Conservation (phyloP, 2,888 invertebrate species). For the Blastobasis lacticolella region DNA sequence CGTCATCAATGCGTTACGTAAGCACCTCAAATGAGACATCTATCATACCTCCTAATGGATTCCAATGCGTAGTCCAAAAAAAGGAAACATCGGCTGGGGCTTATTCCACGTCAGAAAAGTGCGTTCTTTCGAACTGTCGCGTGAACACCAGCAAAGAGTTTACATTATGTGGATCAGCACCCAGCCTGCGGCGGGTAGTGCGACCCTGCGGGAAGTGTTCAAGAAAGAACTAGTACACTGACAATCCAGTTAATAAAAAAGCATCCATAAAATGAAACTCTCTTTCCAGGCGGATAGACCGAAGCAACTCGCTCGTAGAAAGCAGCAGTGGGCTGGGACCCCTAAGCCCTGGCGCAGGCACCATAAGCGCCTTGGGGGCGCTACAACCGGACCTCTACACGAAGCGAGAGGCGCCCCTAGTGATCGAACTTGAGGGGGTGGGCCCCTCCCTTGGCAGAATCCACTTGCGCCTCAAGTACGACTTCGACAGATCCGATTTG, state of each 20-base stretch:
- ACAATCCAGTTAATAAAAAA: neutral
- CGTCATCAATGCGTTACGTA: no score
- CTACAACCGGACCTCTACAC: constrained; percentile 92
- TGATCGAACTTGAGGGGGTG: constrained; percentile 76
- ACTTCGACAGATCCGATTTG: constrained; percentile 91
- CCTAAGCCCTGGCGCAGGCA: constrained; percentile 55
- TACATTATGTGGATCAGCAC: no score
- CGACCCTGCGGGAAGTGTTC: no score
- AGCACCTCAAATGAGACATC: no score
- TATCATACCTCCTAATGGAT: neutral
- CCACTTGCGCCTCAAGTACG: constrained; percentile 89
- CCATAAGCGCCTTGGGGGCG: constrained; percentile 78
- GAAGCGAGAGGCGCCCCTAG: constrained; percentile 84
- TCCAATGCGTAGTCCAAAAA: neutral
- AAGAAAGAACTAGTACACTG: no score
- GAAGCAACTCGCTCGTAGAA: constrained; percentile 68
- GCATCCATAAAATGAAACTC: neutral
- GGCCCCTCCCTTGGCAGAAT: constrained; percentile 86
- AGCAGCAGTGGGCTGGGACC: constrained; percentile 61
- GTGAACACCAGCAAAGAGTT: no score
- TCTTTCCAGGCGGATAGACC: constrained; percentile 59
- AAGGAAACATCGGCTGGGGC: neutral
- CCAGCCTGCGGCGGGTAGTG: no score
- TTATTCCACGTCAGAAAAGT: neutral
- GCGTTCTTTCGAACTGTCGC: neutral